Evolutionary conservation across 2,113 vertebrate species (phyloP), one percentile per base, ranked within the genome.

Genomic region (Hoplias malabaricus): DNA sequence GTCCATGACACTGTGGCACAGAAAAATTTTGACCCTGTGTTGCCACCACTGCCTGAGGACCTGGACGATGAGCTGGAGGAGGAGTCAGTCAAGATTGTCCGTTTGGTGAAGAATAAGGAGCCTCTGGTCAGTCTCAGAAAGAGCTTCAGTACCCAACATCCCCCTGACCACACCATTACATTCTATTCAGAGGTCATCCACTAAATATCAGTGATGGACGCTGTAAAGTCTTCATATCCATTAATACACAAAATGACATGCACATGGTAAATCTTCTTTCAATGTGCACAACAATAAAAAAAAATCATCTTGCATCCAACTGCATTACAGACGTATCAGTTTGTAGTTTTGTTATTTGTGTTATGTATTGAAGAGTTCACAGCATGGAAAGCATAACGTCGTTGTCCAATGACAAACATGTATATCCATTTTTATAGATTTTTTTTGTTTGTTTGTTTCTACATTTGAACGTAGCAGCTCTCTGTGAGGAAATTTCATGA

Each of bases 61-160:
- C 82, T 96, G 1, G 95, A 94, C 0, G 93, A 96, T 27, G 95
- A 96, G 80, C 93, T 96, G 75, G 95, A 98, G 53, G 97, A 98
- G 75, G 97, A 98, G 84, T 98, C 97, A 0, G 95, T 98, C 70
- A 98, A 98, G 91, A 98, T 98, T 0, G 95, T 98, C 31, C 95
- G 95, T 0, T 90, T 98, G 80, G 97, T 98, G 77, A 98, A 98
- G 87, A 98, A 96, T 86, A 98, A 96, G 86, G 97, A 98, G 72
- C 97, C 97, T 0, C 83, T 98, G 93, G 97, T 98, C 88, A 59
- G 88, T 88, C 57, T 29, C 2, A 2, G 2, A 3, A 23, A 53
- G 29, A 50, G 1, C n/a, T 56, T 40, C 46, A 19, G 23, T 16
- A 48, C n/a, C n/a, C 40, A 36, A 21, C n/a, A 14, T 63, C 46